Evolutionary conservation across 2,888 invertebrate species (phyloP), one percentile per base, ranked within the genome.

Genomic region (Heteropelma amictum): DNA sequence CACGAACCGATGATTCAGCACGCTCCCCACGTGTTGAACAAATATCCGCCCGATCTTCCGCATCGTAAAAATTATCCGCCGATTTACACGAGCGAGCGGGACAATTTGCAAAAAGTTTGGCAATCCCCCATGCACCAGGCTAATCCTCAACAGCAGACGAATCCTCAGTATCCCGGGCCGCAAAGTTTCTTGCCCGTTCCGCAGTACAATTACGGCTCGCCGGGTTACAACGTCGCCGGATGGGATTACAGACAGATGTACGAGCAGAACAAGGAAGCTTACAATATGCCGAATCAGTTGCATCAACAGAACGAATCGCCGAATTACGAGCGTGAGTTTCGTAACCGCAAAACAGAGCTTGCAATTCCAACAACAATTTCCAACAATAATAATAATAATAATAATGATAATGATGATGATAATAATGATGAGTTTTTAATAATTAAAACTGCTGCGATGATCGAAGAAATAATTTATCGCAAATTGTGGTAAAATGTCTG

Each of bases 191-290:
- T 83, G 19, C 74, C 82, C 7, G 80, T 83, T 38, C 72, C 83
- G 2, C 83, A 76, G 60, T 80, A 82, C 4, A 83, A 79, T 56
- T 83, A 82, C 21, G 83, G 80, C n/a, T 77, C 79, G 1, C 84
- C 83, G 10, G 79, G 82, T 12, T 77, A 78, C n/a, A n/a, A n/a
- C 47, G 19, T 71, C n/a, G 61, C 61, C 14, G 74, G 70, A 1
- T 87, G 87, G 88, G 84, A 87, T 35, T 86, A 87, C 79, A 84
- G 82, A 40, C 84, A 83, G 5, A 73, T 84, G 5, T 86, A 86
- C 40, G 86, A 87, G 19, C 85, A 83, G 58, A 86, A 81, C 42
- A 88, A 86, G 40, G 84, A 85, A 51, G 28, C 69, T 33, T 85
- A 82, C 60, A 79, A 77, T 30, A 69, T 81, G 19, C 68, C 76